Evolutionary conservation across 2,888 invertebrate genomes (phyloP).

Genomic region (Parasteatoda lunata): DNA sequence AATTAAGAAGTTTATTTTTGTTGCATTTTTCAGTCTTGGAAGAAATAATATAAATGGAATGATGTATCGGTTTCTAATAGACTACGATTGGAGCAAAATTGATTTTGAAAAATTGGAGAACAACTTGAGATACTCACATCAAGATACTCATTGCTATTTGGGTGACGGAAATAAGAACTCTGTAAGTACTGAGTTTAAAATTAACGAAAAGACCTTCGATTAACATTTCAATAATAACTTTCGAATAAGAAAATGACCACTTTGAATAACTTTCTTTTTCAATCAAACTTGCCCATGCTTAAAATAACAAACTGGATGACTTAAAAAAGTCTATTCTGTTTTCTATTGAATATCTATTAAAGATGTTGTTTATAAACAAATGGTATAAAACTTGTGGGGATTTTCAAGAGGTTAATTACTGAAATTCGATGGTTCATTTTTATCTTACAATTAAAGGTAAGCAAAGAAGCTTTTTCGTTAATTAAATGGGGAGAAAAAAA

Average conservation of each 20-base stretch:
- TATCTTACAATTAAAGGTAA: too few species aligned
- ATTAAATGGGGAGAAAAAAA: too few species aligned
- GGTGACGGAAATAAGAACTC: conserved; percentile 43
- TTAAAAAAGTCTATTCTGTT: neutral
- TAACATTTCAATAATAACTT: neutral
- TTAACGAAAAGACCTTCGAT: neutral
- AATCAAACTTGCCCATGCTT: neutral
- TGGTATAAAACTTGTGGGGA: too few species aligned
- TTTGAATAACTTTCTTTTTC: neutral
- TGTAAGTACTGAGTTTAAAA: conserved; percentile 30
- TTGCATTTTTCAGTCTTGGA: neutral
- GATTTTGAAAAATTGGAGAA: conserved; percentile 13
- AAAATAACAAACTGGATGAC: neutral
- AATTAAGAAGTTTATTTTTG: neutral
- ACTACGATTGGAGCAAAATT: conserved; percentile 12
- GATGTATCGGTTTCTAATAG: neutral
- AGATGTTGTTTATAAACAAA: too few species aligned
- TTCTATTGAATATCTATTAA: too few species aligned
- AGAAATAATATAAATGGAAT: neutral
- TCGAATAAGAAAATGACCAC: neutral
- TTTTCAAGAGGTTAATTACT: too few species aligned
- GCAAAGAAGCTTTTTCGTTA: too few species aligned
- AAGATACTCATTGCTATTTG: conserved; percentile 40
- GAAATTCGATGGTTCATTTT: too few species aligned
- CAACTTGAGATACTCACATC: neutral